Conservation (phyloP, 2,113 vertebrate species). For the Microtus richardsoni region DNA sequence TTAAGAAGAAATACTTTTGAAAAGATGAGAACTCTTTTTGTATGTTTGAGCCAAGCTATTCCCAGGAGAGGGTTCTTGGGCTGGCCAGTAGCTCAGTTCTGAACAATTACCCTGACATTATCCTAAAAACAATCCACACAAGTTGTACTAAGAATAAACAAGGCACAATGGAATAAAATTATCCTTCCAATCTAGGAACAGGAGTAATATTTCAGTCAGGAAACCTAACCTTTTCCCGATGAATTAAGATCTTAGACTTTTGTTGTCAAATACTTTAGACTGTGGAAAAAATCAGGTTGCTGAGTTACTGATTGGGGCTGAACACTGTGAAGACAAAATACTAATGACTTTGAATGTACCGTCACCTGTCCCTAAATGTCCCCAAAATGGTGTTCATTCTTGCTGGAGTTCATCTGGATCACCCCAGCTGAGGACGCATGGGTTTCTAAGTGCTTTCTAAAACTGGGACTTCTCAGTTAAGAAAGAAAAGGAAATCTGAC, state of each 20-base stretch:
- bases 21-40: constrained; percentile 67
- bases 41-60: constrained; percentile 68
- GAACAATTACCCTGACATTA: constrained; percentile 85
- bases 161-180: constrained; percentile 87
- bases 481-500: neutral
- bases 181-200: constrained; percentile 83
- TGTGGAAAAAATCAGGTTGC: constrained; percentile 69
- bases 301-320: constrained; percentile 59
- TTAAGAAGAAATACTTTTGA: constrained; percentile 78
- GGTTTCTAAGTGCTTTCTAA: neutral
- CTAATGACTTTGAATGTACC: constrained; percentile 35
- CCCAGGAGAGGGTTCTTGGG: constrained; percentile 69
- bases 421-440: neutral
- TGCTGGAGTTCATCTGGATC: neutral
- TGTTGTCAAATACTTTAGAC: constrained; percentile 15
- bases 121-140: constrained; percentile 83
- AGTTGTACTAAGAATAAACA: constrained; percentile 85
- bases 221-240: constrained; percentile 84
- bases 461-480: neutral
- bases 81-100: constrained; percentile 70
- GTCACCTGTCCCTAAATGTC: neutral
- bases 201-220: constrained; percentile 84
- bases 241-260: constrained; percentile 78
- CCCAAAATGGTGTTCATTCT: neutral
- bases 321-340: neutral